Percentiles rank a stretch among this genome's conserved stretches.
Conservation (phyloP, 2,797 vertebrate species). For the Tangara arthus region DNA sequence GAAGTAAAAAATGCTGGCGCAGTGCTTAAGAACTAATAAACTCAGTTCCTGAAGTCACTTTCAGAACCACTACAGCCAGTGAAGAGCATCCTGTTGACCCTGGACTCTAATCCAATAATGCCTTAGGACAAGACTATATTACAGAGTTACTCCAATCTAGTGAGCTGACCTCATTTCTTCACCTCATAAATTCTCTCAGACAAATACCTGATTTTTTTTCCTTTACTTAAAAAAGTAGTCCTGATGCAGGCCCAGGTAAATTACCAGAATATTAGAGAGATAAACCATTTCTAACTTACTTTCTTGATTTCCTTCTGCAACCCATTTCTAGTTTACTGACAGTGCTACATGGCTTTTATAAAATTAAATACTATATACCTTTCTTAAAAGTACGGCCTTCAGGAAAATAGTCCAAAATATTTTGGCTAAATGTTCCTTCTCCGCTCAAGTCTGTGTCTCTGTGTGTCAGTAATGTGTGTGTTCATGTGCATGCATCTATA, state of each 20-base stretch:
- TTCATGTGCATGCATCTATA: accelerated
- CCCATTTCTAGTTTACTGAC: neutral
- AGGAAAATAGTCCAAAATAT: neutral
- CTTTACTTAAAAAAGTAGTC: neutral
- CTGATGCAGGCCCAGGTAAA: neutral
- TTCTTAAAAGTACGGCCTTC: neutral
- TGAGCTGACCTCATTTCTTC: neutral
- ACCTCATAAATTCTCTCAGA: neutral
- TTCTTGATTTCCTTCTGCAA: neutral
- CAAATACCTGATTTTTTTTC: neutral
- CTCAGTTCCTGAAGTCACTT: neutral
- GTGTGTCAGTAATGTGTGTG: neutral
- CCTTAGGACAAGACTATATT: neutral
- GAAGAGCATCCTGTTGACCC: neutral
- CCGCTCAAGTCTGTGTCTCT: neutral
- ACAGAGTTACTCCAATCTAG: neutral
- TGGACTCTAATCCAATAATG: neutral
- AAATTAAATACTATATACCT: neutral
- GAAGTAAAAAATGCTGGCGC: neutral
- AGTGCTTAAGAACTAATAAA: neutral
- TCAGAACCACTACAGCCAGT: accelerated
- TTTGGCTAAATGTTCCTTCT: neutral
- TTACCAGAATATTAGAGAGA: neutral
- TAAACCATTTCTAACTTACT: neutral
- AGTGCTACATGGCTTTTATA: neutral